Conservation (phyloP, 2,888 invertebrate species). For the Ichneumoninae sp. region DNA sequence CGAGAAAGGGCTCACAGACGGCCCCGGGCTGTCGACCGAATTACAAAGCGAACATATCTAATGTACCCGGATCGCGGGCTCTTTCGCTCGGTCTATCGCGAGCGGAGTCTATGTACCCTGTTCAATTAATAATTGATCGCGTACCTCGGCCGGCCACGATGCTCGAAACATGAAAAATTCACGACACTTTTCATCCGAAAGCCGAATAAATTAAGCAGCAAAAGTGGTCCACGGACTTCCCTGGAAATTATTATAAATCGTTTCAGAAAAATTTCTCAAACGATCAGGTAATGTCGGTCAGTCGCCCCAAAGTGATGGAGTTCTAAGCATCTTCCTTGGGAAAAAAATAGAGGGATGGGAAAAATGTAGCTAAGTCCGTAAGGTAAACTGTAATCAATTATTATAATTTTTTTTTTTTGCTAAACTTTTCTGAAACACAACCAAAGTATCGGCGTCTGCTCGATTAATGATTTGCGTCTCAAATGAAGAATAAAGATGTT, state of each 20-base stretch:
- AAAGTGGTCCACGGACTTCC: neutral
- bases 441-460: too few species aligned
- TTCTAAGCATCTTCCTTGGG: too few species aligned
- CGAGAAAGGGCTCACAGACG: constrained; percentile 44
- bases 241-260: neutral
- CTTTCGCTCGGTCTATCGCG: constrained; percentile 27
- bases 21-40: constrained; percentile 73
- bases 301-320: neutral
- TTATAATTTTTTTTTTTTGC: too few species aligned
- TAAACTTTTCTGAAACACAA: too few species aligned
- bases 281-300: neutral
- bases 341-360: too few species aligned
- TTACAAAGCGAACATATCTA: constrained; percentile 74
- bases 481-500: too few species aligned
- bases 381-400: too few species aligned
- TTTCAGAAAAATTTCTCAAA: neutral
- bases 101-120: constrained; percentile 47
- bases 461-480: too few species aligned
- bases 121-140: constrained; percentile 79
- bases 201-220: neutral
- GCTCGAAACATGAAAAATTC: constrained; percentile 74
- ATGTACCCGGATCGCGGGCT: constrained; percentile 24
- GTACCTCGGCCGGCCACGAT: constrained; percentile 69
- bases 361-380: too few species aligned
- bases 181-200: constrained; percentile 62